Base-by-base conservation (phyloP, 2,888 invertebrate genomes). In the Drosophila borealis region DNA sequence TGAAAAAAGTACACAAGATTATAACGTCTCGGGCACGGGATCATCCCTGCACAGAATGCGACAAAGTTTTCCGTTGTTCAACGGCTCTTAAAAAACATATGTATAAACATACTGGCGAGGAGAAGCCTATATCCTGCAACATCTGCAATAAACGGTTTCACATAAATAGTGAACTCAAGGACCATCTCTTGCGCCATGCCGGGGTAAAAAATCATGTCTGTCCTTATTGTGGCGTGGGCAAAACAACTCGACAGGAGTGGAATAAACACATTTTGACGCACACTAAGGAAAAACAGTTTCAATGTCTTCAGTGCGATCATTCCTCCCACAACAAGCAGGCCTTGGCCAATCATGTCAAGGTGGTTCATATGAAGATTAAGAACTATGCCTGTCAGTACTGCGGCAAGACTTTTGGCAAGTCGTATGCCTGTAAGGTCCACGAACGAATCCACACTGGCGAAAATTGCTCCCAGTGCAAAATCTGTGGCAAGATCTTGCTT, bases 151-250 rank as follows among this genome's bases (percentile, higher is more conserved):
- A 91, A 45, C 86, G 91, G 0, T 92, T 91, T 54, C 90, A 90
- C 29, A 91, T 91, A 4, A 90, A 90, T 42, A 90, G 90, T 9
- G 91, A 91, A 1, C 80, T 92, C 0, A 90, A 91, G 33, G 92
- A 92, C 51, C 92, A 92, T 74, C 74, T 91, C 3, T 81, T 91
- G 63, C 89, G 92, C 0, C 92, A 92, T 62, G 90, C 91, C 0
- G 92, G 92, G 1, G 91, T 92, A n/a, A 91, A 91, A 51, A 92
- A 92, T 29, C 90, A 91, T 50, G 90, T 92, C 0, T 92, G 92
- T n/a, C 91, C 92, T 0, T 90, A 91, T 48, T 92, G 92, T 48
- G 92, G 91, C 0, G 90, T 91, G n/a, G 91, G 90, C 4, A 92
- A 92, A 55, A 91, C 92, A 0, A 92, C 91, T 2, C 80, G 91